Conservation (phyloP, 2,797 vertebrate species). For the Oreochromis mossambicus region DNA sequence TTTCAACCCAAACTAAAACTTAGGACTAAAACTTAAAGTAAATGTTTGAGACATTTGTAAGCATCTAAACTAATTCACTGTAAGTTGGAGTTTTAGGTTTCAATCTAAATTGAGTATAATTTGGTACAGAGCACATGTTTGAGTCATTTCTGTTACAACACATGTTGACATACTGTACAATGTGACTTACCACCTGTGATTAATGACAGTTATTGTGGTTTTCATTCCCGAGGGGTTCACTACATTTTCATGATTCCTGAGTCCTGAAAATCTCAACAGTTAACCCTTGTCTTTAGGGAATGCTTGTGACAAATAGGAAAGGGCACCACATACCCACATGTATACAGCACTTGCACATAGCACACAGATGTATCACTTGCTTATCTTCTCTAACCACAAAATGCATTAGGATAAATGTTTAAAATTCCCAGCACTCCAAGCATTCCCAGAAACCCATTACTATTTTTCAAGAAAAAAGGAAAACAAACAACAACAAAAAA, state of each 20-base stretch:
- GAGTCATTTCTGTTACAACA: neutral
- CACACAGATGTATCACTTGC: constrained; percentile 6
- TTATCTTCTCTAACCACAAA: constrained; percentile 13
- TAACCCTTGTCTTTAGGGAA: constrained; percentile 25
- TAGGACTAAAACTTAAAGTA: no score
- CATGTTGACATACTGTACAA: neutral
- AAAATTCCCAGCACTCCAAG: constrained; percentile 36
- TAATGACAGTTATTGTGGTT: constrained; percentile 39
- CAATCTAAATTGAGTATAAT: neutral
- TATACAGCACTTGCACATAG: neutral
- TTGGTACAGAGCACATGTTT: neutral
- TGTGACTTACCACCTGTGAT: constrained; percentile 30
- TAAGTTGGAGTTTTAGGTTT: neutral
- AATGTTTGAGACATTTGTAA: neutral
- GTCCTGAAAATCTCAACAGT: constrained; percentile 5
- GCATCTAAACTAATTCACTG: neutral
- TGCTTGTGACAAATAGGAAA: neutral
- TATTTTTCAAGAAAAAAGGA: constrained; percentile 14
- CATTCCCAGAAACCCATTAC: constrained; percentile 34
- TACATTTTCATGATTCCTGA: constrained; percentile 17
- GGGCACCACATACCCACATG: neutral
- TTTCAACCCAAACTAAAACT: neutral
- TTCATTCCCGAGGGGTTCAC: constrained; percentile 21
- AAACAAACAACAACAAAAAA: neutral
- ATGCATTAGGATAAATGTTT: constrained; percentile 37